phyloP scores from a whole-genome alignment of 2,113 vertebrate genomes.

The Esox niger region DNA sequence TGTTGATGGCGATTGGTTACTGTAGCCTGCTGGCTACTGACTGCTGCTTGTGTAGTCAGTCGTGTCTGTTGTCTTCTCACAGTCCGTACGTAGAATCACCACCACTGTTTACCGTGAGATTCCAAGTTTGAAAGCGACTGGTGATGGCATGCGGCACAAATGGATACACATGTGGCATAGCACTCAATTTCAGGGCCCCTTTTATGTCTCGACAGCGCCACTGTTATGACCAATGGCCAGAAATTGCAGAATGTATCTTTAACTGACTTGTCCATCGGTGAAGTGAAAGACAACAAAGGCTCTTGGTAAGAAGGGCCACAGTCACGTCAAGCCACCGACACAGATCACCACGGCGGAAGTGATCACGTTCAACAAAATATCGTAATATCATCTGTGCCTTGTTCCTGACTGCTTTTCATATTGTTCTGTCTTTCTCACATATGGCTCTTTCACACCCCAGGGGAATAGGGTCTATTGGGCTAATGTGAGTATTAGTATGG shows the following conservation, averaged over 20 bases:
- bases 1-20: no score
- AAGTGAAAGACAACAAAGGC: not conserved
- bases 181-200: no score
- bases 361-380: not conserved
- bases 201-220: no score
- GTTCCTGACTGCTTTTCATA: slow-evolving; percentile 28
- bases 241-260: not conserved
- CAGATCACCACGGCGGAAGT: not conserved
- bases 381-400: slow-evolving; percentile 19
- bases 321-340: not conserved
- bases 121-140: not conserved
- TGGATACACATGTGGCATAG: no score
- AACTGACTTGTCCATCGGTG: not conserved
- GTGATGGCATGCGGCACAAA: no score
- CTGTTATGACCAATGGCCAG: no score
- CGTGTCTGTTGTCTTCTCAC: not conserved
- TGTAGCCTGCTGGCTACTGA: slow-evolving; percentile 34
- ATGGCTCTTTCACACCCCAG: slow-evolving; percentile 56
- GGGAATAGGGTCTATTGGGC: slow-evolving; percentile 62
- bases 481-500: slow-evolving; percentile 73
- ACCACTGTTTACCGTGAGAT: not conserved
- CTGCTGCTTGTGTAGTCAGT: no score
- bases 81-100: not conserved
- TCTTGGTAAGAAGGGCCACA: not conserved
- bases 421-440: slow-evolving; percentile 48